Evolutionary conservation across 2,797 vertebrate species (phyloP).

Genomic region (Miichthys miiuy): DNA sequence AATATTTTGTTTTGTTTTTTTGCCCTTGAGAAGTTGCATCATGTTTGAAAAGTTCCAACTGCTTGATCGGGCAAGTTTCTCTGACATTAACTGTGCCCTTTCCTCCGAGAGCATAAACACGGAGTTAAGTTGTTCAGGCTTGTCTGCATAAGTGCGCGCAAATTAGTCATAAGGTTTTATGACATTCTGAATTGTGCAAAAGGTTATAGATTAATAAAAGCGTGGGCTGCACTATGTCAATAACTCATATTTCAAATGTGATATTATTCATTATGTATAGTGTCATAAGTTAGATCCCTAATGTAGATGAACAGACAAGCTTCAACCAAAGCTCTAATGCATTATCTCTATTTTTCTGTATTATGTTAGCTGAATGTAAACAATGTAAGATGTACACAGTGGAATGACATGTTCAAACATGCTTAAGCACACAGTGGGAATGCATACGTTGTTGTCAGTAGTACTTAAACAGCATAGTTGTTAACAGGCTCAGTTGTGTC

Average conservation of each 20-base stretch:
- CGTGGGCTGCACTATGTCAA: fast-evolving
- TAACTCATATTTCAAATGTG: background rate
- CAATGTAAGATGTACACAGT: background rate
- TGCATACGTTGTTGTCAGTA: constrained; percentile 18
- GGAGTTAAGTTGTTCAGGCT: constrained; percentile 51
- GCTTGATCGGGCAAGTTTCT: constrained; percentile 66
- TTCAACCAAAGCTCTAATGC: background rate
- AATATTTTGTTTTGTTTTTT: constrained; percentile 39
- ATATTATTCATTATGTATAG: background rate
- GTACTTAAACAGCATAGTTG: constrained; percentile 18
- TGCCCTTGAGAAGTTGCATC: constrained; percentile 35
- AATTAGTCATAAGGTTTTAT: constrained; percentile 9
- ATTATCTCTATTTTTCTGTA: background rate
- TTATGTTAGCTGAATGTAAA: background rate
- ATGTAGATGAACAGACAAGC: background rate
- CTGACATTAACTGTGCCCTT: constrained; percentile 23
- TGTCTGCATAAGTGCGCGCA: constrained; percentile 28
- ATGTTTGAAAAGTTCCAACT: constrained; percentile 31
- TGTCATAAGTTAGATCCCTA: background rate
- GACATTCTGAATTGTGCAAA: background rate
- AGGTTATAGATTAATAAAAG: too few relatives aligned
- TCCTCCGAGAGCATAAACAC: constrained; percentile 22
- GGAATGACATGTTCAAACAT: constrained; percentile 2
- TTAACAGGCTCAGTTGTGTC: constrained; percentile 25
- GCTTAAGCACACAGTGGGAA: constrained; percentile 10